Evolutionary conservation across 2,797 vertebrate genomes (phyloP).

Genomic region (Clarias fuscus): DNA sequence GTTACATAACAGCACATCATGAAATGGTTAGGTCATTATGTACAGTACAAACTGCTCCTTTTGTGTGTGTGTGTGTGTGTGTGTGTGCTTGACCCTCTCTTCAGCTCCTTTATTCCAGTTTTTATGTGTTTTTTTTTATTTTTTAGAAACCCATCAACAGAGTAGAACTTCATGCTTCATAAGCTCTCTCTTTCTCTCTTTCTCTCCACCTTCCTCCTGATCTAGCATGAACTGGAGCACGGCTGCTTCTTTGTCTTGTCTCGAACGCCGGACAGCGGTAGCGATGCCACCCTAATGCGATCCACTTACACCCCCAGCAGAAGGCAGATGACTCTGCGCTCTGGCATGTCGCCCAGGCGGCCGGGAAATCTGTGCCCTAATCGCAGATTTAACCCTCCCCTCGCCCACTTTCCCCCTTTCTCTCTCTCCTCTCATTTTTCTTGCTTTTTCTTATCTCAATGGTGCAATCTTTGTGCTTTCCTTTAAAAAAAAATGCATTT

Average conservation of each 20-base stretch:
- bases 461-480: conserved; percentile 75
- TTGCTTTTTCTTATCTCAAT: conserved; percentile 58
- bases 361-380: conserved; percentile 80
- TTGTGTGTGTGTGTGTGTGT: background rate
- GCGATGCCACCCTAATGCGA: conserved; percentile 59
- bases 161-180: conserved; percentile 48
- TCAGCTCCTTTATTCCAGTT: conserved; percentile 51
- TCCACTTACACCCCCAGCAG: conserved; percentile 74
- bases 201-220: conserved; percentile 6
- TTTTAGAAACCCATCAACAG: conserved; percentile 42
- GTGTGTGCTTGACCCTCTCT: conserved; percentile 10
- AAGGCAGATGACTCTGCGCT: conserved; percentile 77
- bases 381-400: conserved; percentile 79
- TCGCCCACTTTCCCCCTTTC: conserved; percentile 58
- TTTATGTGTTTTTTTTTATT: conserved; percentile 56
- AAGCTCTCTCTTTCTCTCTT: conserved; percentile 18
- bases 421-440: conserved; percentile 18
- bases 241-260: conserved; percentile 59
- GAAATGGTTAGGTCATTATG: background rate
- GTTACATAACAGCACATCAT: background rate
- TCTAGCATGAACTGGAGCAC: conserved; percentile 35
- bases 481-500: conserved; percentile 65
- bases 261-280: conserved; percentile 32
- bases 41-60: background rate
- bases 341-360: conserved; percentile 73